Conservation (phyloP, 2,797 vertebrate genomes). For the Enteromius fasciolatus region DNA sequence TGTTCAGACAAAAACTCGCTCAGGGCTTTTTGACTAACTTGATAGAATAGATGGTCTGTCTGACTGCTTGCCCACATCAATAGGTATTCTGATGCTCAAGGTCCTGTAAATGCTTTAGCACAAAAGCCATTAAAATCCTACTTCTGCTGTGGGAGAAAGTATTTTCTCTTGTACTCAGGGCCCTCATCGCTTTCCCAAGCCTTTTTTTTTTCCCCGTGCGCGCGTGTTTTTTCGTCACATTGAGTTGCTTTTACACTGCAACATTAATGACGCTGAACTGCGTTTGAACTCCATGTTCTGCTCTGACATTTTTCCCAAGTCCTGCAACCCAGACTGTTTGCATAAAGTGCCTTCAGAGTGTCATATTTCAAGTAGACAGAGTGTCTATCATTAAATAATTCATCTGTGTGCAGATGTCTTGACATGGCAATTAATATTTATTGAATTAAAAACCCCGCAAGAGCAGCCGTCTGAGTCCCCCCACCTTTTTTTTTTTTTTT, state of each 20-base stretch:
- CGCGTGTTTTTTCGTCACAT: conserved; percentile 10
- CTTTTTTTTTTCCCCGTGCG: background rate
- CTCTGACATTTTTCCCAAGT: conserved; percentile 47
- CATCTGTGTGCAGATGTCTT: conserved; percentile 60
- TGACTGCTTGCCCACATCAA: conserved; percentile 29
- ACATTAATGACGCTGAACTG: conserved; percentile 60
- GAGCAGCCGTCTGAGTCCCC: conserved; percentile 26
- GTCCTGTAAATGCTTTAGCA: conserved; percentile 24
- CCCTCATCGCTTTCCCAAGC: conserved; percentile 32
- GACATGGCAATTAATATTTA: conserved; percentile 65
- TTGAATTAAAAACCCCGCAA: conserved; percentile 54
- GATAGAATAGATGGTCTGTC: conserved; percentile 53
- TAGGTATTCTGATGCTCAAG: conserved; percentile 44
- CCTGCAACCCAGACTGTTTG: conserved; percentile 53
- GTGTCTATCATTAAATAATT: conserved; percentile 62
- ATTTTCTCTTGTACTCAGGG: conserved; percentile 41
- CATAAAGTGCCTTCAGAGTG: conserved; percentile 58
- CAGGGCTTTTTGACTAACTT: conserved; percentile 53
- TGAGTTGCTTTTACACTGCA: conserved; percentile 56
- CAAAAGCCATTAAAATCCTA: conserved; percentile 35
- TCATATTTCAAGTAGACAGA: conserved; percentile 60
- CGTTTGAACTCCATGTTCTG: conserved; percentile 53
- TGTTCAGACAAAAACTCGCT: conserved; percentile 46
- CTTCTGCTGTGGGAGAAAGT: conserved; percentile 25
- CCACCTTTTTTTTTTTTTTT: background rate